These are phyloP conservation scores for Columba livia DNA, from an alignment of 2,113 vertebrate genomes.

Conservation along the genomic window DNA sequence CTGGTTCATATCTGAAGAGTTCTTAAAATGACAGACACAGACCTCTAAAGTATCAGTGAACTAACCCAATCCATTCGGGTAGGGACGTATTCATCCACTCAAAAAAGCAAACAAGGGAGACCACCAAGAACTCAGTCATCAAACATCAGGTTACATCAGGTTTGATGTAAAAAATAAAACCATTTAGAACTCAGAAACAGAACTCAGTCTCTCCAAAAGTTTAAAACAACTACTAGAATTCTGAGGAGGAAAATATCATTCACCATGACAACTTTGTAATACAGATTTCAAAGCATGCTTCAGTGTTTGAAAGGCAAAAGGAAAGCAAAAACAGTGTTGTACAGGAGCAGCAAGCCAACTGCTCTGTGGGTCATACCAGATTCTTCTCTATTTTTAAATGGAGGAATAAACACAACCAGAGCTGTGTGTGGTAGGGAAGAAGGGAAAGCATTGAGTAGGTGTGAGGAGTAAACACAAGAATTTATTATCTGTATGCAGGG, in stretches of 20 bases:
- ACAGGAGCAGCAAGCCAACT: background rate
- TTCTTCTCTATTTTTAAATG: constrained; percentile 3
- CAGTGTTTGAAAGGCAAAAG: background rate
- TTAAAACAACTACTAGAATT: background rate
- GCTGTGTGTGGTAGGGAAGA: background rate
- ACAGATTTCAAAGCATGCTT: background rate
- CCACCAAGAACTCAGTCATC: background rate
- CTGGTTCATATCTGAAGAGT: background rate
- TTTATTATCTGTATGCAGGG: background rate
- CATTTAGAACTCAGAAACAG: background rate
- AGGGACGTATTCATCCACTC: background rate
- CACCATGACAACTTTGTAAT: background rate
- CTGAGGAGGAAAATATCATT: background rate
- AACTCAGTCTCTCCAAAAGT: background rate
- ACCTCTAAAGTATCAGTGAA: rapidly evolving
- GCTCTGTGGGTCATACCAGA: background rate
- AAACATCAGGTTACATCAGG: background rate
- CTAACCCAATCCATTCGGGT: background rate
- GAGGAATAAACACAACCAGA: constrained; percentile 7
- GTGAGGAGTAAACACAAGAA: constrained; percentile 22
- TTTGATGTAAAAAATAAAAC: background rate
- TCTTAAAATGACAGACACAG: background rate
- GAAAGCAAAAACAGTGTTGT: background rate
- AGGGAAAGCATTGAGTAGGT: background rate
- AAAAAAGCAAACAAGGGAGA: background rate